Evolutionary conservation across 1,140 invertebrate genomes (phyloP).

Genomic region (Sarcophaga bullata): DNA sequence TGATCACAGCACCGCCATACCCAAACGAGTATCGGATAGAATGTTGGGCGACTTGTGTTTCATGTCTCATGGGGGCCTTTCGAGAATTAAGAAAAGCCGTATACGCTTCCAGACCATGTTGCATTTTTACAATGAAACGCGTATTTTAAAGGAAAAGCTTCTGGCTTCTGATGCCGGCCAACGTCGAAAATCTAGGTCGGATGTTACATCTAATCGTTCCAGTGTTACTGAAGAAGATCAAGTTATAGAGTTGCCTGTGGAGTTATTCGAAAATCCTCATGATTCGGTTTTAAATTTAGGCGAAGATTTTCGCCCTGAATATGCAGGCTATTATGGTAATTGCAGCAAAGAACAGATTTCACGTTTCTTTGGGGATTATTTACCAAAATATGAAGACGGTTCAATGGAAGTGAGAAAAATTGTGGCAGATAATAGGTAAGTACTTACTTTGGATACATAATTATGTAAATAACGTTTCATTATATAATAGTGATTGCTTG

Average conservation of each 20-base stretch:
- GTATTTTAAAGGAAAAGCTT: constrained; percentile 40
- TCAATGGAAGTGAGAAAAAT: constrained; percentile 44
- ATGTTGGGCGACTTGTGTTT: constrained; percentile 44
- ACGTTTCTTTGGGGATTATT: constrained; percentile 45
- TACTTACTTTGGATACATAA: too few relatives aligned
- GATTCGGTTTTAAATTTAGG: constrained; percentile 42
- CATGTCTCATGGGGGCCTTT: constrained; percentile 39
- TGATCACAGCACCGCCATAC: not conserved
- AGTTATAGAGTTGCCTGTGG: constrained; percentile 43
- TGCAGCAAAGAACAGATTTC: constrained; percentile 41
- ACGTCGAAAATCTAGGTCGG: not conserved
- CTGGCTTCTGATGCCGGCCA: constrained; percentile 40
- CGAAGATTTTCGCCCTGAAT: constrained; percentile 43
- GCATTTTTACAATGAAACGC: constrained; percentile 39
- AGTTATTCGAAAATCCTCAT: constrained; percentile 46
- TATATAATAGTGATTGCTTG: too few relatives aligned
- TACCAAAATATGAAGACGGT: constrained; percentile 44
- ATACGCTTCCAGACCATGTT: constrained; percentile 44
- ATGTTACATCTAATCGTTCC: not conserved
- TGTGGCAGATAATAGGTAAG: constrained; percentile 37
- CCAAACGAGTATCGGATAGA: constrained; percentile 16
- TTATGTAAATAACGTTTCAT: too few relatives aligned
- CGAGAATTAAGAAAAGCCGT: constrained; percentile 40
- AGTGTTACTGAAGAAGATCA: constrained; percentile 35
- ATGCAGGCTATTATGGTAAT: constrained; percentile 46